These are phyloP conservation scores for Micrasema minimum DNA, from an alignment of 1,140 invertebrate species.

Conservation along the genomic window DNA sequence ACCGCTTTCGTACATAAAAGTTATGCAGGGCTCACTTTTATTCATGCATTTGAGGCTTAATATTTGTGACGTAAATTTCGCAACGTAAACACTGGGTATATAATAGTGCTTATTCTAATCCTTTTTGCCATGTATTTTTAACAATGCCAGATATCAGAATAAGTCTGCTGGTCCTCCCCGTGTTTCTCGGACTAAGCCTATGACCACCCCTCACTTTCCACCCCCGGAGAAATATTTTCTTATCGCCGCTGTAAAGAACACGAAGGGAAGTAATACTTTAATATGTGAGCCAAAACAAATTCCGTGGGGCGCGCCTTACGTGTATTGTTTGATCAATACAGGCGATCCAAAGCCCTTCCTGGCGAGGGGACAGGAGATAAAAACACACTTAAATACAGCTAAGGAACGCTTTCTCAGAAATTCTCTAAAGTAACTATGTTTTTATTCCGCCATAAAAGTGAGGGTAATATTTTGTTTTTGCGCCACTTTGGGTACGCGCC, in stretches of 20 bases:
- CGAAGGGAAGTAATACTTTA: constrained; percentile 52
- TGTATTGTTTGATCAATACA: constrained; percentile 47
- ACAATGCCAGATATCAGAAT: too few relatives aligned
- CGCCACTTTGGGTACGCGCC: too few relatives aligned
- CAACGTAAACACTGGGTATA: too few relatives aligned
- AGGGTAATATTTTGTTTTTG: too few relatives aligned
- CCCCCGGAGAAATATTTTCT: constrained; percentile 43
- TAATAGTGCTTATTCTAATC: too few relatives aligned
- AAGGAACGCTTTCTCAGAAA: constrained; percentile 17
- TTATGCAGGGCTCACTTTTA: too few relatives aligned
- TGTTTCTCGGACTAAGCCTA: neutral
- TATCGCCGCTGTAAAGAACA: constrained; percentile 40
- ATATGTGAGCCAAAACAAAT: constrained; percentile 53
- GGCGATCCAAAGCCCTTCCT: constrained; percentile 42
- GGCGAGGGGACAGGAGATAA: constrained; percentile 14
- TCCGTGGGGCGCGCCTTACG: constrained; percentile 31
- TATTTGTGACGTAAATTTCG: too few relatives aligned
- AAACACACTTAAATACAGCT: constrained; percentile 25
- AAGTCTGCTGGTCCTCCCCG: too few relatives aligned
- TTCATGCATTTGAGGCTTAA: too few relatives aligned
- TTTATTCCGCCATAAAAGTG: too few relatives aligned
- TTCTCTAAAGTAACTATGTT: constrained; percentile 22
- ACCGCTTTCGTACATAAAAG: too few relatives aligned
- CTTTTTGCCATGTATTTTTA: too few relatives aligned
- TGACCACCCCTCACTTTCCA: constrained; percentile 15